Conservation (phyloP, 1,140 invertebrate genomes). For the Bathynomus jamesi region DNA sequence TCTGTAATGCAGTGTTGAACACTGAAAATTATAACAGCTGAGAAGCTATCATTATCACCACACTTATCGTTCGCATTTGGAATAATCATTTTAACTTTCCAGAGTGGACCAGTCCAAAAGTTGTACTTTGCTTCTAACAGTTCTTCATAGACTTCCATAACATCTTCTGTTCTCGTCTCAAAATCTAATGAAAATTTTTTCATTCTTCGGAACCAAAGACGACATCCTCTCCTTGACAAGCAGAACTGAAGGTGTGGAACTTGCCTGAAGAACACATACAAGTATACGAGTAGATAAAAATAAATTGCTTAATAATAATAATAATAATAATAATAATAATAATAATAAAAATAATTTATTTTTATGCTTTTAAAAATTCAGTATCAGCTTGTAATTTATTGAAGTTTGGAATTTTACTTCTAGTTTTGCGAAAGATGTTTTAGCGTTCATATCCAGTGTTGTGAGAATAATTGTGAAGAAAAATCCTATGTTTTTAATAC, state of each 20-base stretch:
- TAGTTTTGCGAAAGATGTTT: no score
- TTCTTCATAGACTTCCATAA: slow-evolving; percentile 6
- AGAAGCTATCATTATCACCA: neutral
- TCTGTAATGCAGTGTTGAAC: slow-evolving; percentile 22
- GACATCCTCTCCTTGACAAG: slow-evolving; percentile 11
- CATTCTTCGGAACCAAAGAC: slow-evolving; percentile 23
- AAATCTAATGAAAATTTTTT: neutral
- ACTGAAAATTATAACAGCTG: slow-evolving; percentile 13
- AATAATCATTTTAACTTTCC: slow-evolving; percentile 13
- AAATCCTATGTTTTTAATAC: no score
- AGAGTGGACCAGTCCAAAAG: slow-evolving; percentile 14
- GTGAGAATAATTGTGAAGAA: no score
- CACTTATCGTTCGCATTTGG: slow-evolving; percentile 4
- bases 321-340: no score
- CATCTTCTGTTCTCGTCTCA: slow-evolving; percentile 6
- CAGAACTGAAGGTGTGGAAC: slow-evolving; percentile 14
- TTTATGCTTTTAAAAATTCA: no score
- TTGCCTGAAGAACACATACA: slow-evolving; percentile 1
- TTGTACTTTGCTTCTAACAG: slow-evolving; percentile 11
- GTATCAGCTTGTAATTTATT: no score
- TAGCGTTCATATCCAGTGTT: no score
- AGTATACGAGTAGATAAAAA: no score
- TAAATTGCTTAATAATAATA: no score
- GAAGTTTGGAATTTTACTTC: no score
- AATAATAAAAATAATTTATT: no score